Evolutionary conservation across 2,888 invertebrate species (phyloP).

Genomic region (Sesia bembeciformis): DNA sequence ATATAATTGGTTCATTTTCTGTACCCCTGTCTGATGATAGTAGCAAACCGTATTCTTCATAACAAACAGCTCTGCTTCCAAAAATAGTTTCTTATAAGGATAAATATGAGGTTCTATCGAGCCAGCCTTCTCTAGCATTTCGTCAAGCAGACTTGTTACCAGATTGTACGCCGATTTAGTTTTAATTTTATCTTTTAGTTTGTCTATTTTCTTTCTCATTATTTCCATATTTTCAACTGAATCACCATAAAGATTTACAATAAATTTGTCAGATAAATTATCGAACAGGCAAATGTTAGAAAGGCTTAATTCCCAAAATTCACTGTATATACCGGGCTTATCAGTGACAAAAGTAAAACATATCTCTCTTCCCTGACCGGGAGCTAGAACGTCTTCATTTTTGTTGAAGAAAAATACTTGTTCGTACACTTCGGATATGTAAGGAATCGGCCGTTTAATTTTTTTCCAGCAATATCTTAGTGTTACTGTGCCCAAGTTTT

Average conservation of each 20-base stretch:
- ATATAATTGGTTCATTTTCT: conserved; percentile 38
- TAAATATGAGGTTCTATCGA: conserved; percentile 33
- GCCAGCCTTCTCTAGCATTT: conserved; percentile 29
- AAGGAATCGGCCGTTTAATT: conserved; percentile 34
- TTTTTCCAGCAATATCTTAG: conserved; percentile 67
- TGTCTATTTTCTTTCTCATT: conserved; percentile 23
- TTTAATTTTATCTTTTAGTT: conserved; percentile 31
- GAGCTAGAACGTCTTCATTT: conserved; percentile 65
- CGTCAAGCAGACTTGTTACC: conserved; percentile 24
- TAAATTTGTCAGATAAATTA: conserved; percentile 29
- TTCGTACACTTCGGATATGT: conserved; percentile 39
- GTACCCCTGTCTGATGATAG: conserved; percentile 59
- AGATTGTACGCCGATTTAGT: conserved; percentile 28
- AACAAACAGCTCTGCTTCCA: conserved; percentile 53
- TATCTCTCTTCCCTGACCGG: conserved; percentile 58
- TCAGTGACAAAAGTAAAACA: conserved; percentile 62
- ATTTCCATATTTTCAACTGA: conserved; percentile 32
- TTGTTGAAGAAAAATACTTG: conserved; percentile 74
- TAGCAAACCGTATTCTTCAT: conserved; percentile 60
- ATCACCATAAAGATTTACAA: conserved; percentile 46
- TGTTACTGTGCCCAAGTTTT: conserved; percentile 67
- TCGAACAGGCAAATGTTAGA: conserved; percentile 54
- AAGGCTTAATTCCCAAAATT: conserved; percentile 64
- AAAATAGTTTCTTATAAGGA: conserved; percentile 46
- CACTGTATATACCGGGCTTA: conserved; percentile 44